Conservation (phyloP, 2,113 vertebrate genomes). For the Grammatotria lemairii region DNA sequence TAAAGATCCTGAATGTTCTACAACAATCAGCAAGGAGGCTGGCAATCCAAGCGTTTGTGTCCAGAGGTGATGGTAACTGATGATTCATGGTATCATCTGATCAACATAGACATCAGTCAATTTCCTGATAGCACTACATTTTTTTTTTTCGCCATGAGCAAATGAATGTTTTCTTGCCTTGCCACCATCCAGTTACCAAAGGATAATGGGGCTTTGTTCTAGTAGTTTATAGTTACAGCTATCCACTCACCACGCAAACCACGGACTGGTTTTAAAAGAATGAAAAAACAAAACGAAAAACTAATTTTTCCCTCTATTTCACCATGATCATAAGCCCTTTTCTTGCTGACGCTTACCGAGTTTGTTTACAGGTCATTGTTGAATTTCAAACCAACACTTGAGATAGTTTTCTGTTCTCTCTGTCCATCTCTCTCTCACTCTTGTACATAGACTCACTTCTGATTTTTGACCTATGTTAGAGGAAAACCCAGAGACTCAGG, state of each 20-base stretch:
- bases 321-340: neutral
- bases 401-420: neutral
- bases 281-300: neutral
- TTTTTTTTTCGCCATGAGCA: accelerated
- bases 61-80: neutral
- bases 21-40: neutral
- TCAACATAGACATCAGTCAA: neutral
- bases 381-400: neutral
- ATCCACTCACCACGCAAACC: neutral
- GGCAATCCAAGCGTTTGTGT: neutral
- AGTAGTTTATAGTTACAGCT: neutral
- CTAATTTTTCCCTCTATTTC: neutral
- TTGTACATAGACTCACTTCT: neutral
- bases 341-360: neutral
- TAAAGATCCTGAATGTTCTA: neutral
- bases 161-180: neutral
- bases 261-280: neutral
- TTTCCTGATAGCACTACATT: neutral
- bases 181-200: neutral
- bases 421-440: neutral
- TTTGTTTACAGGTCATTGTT: neutral
- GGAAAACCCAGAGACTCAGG: neutral
- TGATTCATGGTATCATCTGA: neutral
- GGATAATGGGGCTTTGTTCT: neutral
- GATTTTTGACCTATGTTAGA: neutral